Conservation (phyloP, 1,140 invertebrate genomes). For the Nephila pilipes region DNA sequence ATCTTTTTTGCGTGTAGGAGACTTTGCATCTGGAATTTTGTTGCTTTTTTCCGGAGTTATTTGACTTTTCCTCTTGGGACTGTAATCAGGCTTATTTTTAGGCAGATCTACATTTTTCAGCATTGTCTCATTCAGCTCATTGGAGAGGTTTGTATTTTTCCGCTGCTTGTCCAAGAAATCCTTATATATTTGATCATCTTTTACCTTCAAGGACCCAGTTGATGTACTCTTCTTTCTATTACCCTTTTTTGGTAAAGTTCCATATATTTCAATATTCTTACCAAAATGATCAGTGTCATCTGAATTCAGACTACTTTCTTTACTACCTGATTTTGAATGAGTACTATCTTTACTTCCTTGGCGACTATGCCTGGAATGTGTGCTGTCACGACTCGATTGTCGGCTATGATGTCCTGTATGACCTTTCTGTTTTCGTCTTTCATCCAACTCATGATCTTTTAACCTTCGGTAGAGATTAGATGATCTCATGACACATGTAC, state of each 20-base stretch:
- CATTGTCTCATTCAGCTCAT: constrained; percentile 54
- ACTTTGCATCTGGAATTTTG: constrained; percentile 55
- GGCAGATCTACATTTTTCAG: constrained; percentile 61
- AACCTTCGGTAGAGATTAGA: constrained; percentile 91
- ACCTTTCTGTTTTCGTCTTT: constrained; percentile 77
- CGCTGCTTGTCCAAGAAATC: constrained; percentile 72
- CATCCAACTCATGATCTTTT: constrained; percentile 79
- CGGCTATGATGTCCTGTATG: constrained; percentile 55
- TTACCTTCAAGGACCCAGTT: constrained; percentile 49
- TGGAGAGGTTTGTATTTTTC: constrained; percentile 64
- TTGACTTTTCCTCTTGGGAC: constrained; percentile 32
- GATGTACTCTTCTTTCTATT: constrained; percentile 72
- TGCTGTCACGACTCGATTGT: constrained; percentile 71
- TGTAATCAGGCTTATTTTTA: constrained; percentile 3
- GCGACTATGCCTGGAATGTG: constrained; percentile 67
- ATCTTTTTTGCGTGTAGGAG: constrained; percentile 62
- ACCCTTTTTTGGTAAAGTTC: constrained; percentile 91
- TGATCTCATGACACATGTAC: constrained; percentile 94
- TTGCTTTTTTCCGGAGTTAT: not conserved
- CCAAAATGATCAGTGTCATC: constrained; percentile 71
- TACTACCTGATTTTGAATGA: constrained; percentile 58
- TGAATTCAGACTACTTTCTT: constrained; percentile 50
- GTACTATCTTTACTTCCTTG: constrained; percentile 74
- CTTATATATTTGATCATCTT: constrained; percentile 75
- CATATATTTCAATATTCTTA: constrained; percentile 88